phyloP scores from a whole-genome alignment of 2,797 vertebrate species.

The Notoglanidium macrostoma region DNA sequence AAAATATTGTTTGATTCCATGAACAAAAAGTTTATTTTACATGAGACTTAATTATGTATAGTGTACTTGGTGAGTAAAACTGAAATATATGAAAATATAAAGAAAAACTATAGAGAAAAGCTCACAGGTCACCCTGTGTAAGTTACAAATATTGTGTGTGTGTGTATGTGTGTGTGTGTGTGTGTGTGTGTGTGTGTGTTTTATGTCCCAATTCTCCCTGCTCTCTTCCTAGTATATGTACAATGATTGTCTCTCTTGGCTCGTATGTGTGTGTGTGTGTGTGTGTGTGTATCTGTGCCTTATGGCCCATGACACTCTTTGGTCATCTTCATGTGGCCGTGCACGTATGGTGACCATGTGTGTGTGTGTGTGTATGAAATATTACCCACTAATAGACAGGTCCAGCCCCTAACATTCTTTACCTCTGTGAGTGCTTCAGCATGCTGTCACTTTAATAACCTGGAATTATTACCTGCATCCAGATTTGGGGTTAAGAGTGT shows the following conservation, averaged over 20 bases:
- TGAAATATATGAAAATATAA: not conserved
- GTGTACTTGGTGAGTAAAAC: not conserved
- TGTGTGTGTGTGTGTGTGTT: slow-evolving; percentile 17
- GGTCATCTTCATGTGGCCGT: slow-evolving; percentile 18
- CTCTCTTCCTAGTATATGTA: slow-evolving; percentile 5
- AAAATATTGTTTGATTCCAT: not conserved
- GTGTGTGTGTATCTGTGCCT: not conserved
- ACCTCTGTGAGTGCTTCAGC: slow-evolving; percentile 80
- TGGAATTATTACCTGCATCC: slow-evolving; percentile 91
- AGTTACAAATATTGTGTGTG: not conserved
- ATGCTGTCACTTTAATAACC: slow-evolving; percentile 93
- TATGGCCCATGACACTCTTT: slow-evolving; percentile 23
- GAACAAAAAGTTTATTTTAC: not conserved
- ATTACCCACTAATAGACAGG: slow-evolving; percentile 82
- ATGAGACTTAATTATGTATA: not conserved
- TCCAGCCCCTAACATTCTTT: slow-evolving; percentile 80
- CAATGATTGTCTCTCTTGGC: slow-evolving; percentile 24
- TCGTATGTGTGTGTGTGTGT: slow-evolving; percentile 34
- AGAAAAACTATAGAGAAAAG: not conserved
- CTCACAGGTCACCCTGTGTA: not conserved
- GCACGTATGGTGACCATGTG: slow-evolving; percentile 38
- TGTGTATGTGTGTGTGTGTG: not conserved
- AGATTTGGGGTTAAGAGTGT: slow-evolving; percentile 85
- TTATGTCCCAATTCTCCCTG: slow-evolving; percentile 1
- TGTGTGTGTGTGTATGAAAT: slow-evolving; percentile 66